Evolutionary conservation across 2,888 invertebrate species (phyloP).

Genomic region (Gibbula magus): DNA sequence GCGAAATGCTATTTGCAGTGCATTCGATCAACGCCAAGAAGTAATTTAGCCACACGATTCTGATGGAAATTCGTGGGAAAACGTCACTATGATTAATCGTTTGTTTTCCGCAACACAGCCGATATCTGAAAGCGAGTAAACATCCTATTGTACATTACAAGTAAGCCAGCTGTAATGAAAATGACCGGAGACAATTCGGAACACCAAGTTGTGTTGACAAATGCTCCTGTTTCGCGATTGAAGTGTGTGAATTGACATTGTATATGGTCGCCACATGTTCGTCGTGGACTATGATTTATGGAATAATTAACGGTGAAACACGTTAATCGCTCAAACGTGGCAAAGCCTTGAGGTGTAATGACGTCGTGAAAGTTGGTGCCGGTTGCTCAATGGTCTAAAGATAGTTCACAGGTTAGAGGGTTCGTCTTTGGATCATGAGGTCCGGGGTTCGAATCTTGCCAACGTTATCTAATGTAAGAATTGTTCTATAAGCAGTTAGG

Average conservation of each 20-base stretch:
- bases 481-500: too few relatives aligned
- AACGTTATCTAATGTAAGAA: too few relatives aligned
- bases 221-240: not conserved
- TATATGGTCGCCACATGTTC: constrained; percentile 17
- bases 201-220: constrained; percentile 6
- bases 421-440: too few relatives aligned
- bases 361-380: too few relatives aligned
- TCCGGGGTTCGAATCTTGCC: too few relatives aligned
- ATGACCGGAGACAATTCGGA: not conserved
- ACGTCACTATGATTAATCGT: constrained; percentile 15
- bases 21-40: constrained; percentile 6
- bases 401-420: too few relatives aligned
- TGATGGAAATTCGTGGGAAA: constrained; percentile 17
- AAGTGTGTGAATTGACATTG: constrained; percentile 1
- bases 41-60: not conserved
- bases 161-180: not conserved
- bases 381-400: too few relatives aligned
- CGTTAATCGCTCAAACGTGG: not conserved
- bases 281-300: not conserved
- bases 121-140: constrained; percentile 2
- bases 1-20: not conserved
- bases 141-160: not conserved
- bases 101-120: constrained; percentile 3
- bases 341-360: not conserved
- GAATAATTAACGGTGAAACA: not conserved